Conservation (phyloP, 2,113 vertebrate species). For the Centropus bengalensis region DNA sequence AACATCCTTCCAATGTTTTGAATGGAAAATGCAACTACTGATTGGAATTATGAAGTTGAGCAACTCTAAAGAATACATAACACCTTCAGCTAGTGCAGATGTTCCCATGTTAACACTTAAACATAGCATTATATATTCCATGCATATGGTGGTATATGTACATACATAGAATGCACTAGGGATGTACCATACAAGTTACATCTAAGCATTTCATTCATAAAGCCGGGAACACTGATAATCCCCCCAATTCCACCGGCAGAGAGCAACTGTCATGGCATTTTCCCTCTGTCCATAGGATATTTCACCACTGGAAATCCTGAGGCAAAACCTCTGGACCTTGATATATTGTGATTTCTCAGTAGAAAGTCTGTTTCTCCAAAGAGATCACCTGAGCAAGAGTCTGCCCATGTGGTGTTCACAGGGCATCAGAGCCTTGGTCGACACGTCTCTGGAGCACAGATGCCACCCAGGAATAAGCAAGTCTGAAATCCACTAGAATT, state of each 20-base stretch:
- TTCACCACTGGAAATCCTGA: neutral
- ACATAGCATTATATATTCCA: neutral
- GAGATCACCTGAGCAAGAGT: neutral
- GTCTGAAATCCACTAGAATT: neutral
- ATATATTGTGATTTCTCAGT: neutral
- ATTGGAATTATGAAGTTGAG: neutral
- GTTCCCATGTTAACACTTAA: neutral
- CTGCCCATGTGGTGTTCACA: neutral
- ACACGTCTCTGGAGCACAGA: neutral
- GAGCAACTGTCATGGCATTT: neutral
- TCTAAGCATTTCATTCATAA: neutral
- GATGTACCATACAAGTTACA: neutral
- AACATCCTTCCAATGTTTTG: neutral
- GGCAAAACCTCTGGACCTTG: neutral
- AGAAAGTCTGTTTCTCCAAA: neutral
- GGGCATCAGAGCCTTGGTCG: neutral
- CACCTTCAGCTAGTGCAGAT: neutral
- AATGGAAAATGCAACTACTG: neutral
- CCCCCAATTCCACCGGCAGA: neutral
- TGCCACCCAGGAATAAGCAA: neutral
- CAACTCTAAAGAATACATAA: neutral
- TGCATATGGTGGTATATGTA: neutral
- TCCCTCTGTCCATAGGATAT: neutral
- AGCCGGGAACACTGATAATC: neutral
- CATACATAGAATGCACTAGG: neutral